Percentiles rank a stretch among this genome's conserved stretches.
phyloP scores from a whole-genome alignment of 2,797 vertebrate species.

The Hyperoplus immaculatus region DNA sequence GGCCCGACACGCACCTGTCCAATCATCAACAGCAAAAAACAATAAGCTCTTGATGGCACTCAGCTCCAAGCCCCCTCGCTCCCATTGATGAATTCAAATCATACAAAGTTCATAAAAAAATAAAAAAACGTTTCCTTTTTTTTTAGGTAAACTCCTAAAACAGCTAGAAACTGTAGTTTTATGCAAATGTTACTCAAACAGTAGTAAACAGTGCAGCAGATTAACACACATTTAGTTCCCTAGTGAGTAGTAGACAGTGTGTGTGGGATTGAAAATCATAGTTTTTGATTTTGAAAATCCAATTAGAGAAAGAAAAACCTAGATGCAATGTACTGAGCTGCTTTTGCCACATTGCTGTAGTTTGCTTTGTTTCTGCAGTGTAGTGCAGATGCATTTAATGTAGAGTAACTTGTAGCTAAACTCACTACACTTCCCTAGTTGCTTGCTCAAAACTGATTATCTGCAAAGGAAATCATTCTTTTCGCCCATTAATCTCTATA shows the following conservation, averaged over 20 bases:
- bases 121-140: too few species aligned
- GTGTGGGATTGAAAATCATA: background rate
- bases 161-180: background rate
- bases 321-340: too few species aligned
- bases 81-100: background rate
- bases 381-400: too few species aligned
- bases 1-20: slow-evolving; percentile 6
- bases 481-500: background rate
- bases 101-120: background rate
- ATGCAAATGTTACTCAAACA: background rate
- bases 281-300: too few species aligned
- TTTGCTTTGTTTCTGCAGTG: too few species aligned
- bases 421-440: too few species aligned
- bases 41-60: background rate
- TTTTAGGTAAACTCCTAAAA: background rate
- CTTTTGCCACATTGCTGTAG: too few species aligned
- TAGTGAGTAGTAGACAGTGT: background rate
- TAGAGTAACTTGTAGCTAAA: too few species aligned
- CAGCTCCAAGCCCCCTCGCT: background rate
- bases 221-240: slow-evolving; percentile 7
- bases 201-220: background rate
- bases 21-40: background rate
- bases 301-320: too few species aligned
- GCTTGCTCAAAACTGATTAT: background rate
- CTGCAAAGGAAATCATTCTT: background rate